These are phyloP conservation scores for Cercocebus atys DNA, from an alignment of 2,113 vertebrate genomes.

Conservation along the genomic window DNA sequence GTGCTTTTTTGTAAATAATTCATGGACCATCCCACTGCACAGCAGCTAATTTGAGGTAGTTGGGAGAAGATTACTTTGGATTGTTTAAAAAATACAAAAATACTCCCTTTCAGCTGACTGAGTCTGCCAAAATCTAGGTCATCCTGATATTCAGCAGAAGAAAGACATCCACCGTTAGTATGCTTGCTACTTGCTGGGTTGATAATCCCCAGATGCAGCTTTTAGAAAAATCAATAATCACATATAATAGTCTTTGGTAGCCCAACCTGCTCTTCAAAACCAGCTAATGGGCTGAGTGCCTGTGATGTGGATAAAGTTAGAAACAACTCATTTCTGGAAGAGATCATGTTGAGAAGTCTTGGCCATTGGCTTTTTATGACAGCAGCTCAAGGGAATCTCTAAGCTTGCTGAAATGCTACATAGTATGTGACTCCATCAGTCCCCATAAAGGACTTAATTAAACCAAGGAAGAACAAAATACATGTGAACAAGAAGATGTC, in stretches of 20 bases:
- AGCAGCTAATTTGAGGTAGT: conserved; percentile 50
- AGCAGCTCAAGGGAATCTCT: conserved; percentile 59
- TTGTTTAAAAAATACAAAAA: not conserved
- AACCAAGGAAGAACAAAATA: conserved; percentile 26
- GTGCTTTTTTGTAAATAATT: conserved; percentile 66
- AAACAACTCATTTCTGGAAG: conserved; percentile 72
- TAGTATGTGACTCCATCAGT: conserved; percentile 17
- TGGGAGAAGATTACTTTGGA: not conserved
- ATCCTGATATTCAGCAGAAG: conserved; percentile 23
- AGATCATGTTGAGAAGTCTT: conserved; percentile 62
- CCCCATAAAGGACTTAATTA: conserved; percentile 56
- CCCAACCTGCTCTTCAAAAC: conserved; percentile 38
- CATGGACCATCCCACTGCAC: not conserved
- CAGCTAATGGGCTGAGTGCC: conserved; percentile 49
- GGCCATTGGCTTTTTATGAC: conserved; percentile 38
- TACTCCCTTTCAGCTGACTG: conserved; percentile 4
- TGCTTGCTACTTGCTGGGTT: conserved; percentile 49
- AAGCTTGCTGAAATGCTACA: conserved; percentile 23
- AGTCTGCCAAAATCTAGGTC: conserved; percentile 15
- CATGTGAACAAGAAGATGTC: not conserved
- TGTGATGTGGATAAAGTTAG: conserved; percentile 72
- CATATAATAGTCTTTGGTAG: conserved; percentile 40
- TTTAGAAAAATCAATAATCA: conserved; percentile 72
- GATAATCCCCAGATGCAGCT: conserved; percentile 48
- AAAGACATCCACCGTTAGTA: conserved; percentile 40